These are phyloP conservation scores for Clostera curtula DNA, from an alignment of 2,888 invertebrate genomes.

Conservation along the genomic window DNA sequence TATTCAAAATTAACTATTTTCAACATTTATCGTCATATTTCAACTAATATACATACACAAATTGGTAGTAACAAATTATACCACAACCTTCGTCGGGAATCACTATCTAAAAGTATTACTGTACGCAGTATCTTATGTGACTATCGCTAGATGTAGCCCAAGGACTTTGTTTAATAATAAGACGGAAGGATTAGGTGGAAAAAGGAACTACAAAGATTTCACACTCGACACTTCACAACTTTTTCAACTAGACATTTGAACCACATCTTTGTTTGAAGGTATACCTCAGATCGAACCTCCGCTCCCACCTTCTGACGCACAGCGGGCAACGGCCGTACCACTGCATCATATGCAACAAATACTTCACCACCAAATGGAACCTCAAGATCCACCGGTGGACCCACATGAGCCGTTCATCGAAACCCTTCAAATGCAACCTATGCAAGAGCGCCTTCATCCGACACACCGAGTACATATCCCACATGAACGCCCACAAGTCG, in stretches of 20 bases:
- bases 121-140: too few relatives aligned
- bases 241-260: not conserved
- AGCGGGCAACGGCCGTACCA: constrained; percentile 83
- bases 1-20: too few relatives aligned
- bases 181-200: too few relatives aligned
- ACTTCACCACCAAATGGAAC: constrained; percentile 93
- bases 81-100: too few relatives aligned
- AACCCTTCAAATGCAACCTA: constrained; percentile 88
- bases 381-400: constrained; percentile 92
- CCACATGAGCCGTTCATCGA: constrained; percentile 86
- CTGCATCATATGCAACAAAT: constrained; percentile 88
- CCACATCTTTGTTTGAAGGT: constrained; percentile 53
- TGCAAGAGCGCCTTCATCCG: constrained; percentile 91
- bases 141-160: too few relatives aligned
- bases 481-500: constrained; percentile 90
- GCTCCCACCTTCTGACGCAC: constrained; percentile 87
- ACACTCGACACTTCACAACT: too few relatives aligned
- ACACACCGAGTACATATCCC: constrained; percentile 85
- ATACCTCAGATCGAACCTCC: constrained; percentile 85
- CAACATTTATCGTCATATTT: too few relatives aligned
- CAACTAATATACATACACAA: too few relatives aligned
- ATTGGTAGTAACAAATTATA: too few relatives aligned
- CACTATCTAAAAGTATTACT: too few relatives aligned
- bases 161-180: too few relatives aligned
- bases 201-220: too few relatives aligned